Percentiles rank a stretch among this genome's conserved stretches.
Evolutionary conservation across 2,888 invertebrate genomes (phyloP).

Genomic region (Sinopyrophorus schimmeli): DNA sequence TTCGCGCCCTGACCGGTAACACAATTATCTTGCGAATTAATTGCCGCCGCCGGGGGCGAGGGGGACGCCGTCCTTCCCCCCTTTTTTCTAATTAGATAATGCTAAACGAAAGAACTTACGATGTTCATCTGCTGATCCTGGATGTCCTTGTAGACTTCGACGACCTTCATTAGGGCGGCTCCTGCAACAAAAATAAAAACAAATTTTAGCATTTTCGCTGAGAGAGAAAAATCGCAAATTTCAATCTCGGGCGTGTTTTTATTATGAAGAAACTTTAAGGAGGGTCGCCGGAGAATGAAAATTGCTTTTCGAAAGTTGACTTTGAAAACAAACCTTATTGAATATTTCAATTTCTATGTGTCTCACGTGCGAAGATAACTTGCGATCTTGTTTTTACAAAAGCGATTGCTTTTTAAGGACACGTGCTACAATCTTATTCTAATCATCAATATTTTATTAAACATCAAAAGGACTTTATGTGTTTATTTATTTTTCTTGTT

Average conservation of each 20-base stretch:
- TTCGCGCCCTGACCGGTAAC: constrained; percentile 42
- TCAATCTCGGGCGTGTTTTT: constrained; percentile 3
- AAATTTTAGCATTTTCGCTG: background rate
- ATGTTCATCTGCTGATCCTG: constrained; percentile 95
- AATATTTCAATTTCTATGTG: constrained; percentile 5
- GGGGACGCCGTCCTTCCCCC: no score
- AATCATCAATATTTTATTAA: no score
- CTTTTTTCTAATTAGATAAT: no score
- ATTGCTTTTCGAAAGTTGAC: constrained; percentile 8
- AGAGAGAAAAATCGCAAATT: constrained; percentile 2
- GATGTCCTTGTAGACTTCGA: constrained; percentile 91
- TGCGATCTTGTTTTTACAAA: constrained; percentile 8
- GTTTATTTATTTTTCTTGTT: no score
- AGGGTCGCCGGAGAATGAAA: constrained; percentile 6
- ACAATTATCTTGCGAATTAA: constrained; percentile 47
- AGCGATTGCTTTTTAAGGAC: constrained; percentile 11
- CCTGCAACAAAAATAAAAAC: constrained; percentile 66
- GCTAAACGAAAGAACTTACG: constrained; percentile 65
- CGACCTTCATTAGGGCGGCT: constrained; percentile 87
- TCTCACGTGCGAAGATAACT: constrained; percentile 16
- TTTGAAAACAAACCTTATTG: constrained; percentile 11
- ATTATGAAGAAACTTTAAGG: constrained; percentile 2
- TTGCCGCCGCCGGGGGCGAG: constrained; percentile 39
- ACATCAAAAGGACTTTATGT: no score
- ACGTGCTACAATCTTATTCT: no score